Conservation (phyloP, 2,888 invertebrate genomes). For the Amphipoea lucens region DNA sequence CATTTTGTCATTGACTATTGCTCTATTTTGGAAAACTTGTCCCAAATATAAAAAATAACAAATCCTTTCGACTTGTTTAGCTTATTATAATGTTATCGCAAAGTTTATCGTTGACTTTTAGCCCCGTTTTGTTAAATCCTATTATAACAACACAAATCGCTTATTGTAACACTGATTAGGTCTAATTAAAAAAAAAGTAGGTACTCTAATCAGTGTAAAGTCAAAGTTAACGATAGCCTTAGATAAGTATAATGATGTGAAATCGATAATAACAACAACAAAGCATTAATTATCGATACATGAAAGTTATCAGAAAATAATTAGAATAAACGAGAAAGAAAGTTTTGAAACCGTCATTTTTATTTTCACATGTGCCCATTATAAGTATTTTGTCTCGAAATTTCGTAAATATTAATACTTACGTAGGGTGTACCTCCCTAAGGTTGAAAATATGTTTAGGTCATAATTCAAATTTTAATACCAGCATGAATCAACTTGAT, state of each 20-base stretch:
- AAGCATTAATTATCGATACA: conserved; percentile 53
- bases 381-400: neutral
- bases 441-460: neutral
- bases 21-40: neutral
- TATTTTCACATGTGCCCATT: conserved; percentile 4
- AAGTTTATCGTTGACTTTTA: conserved; percentile 57
- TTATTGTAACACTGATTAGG: conserved; percentile 59
- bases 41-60: conserved; percentile 1
- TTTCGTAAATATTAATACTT: neutral
- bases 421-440: neutral
- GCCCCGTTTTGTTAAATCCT: conserved; percentile 56
- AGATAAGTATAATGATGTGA: conserved; percentile 67
- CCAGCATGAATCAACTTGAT: neutral
- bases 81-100: conserved; percentile 50
- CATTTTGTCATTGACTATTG: neutral
- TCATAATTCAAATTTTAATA: conserved; percentile 3
- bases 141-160: conserved; percentile 61
- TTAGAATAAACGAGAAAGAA: conserved; percentile 42
- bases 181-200: conserved; percentile 65
- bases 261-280: conserved; percentile 62
- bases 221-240: conserved; percentile 81
- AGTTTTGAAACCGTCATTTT: conserved; percentile 15
- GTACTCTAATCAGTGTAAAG: conserved; percentile 73
- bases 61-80: conserved; percentile 39
- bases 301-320: conserved; percentile 53